Conservation (phyloP, 2,888 invertebrate species). For the Ormyrus labotus region DNA sequence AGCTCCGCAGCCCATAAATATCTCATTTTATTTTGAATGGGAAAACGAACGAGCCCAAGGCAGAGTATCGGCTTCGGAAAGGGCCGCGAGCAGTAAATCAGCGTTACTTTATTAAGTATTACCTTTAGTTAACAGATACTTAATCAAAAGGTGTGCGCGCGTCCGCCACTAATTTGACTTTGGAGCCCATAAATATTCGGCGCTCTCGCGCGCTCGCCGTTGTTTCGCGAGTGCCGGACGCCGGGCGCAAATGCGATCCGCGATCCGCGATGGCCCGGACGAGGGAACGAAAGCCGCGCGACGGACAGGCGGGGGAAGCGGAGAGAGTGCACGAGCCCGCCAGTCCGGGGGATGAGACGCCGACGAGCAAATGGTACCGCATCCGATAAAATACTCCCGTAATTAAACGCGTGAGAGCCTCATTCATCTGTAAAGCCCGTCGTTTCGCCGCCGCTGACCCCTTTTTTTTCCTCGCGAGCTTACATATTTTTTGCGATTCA, state of each 20-base stretch:
- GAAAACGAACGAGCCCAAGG: slow-evolving; percentile 73
- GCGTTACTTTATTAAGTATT: slow-evolving; percentile 76
- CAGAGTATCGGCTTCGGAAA: slow-evolving; percentile 60
- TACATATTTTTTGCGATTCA: slow-evolving; percentile 33
- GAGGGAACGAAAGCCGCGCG: slow-evolving; percentile 38
- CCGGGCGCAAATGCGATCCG: slow-evolving; percentile 50
- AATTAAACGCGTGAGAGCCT: slow-evolving; percentile 72
- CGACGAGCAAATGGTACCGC: slow-evolving; percentile 67
- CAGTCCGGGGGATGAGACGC: no score
- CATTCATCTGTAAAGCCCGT: slow-evolving; percentile 67
- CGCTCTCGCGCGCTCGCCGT: slow-evolving; percentile 23
- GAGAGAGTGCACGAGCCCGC: slow-evolving; percentile 60
- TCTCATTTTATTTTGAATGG: slow-evolving; percentile 75
- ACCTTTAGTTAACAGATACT: slow-evolving; percentile 76
- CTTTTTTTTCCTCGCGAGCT: slow-evolving; percentile 23
- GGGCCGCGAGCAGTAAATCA: slow-evolving; percentile 70
- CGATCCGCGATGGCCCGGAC: slow-evolving; percentile 57
- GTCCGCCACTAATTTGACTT: slow-evolving; percentile 76
- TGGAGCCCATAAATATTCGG: slow-evolving; percentile 76
- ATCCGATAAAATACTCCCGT: slow-evolving; percentile 74
- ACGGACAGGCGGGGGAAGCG: slow-evolving; percentile 57
- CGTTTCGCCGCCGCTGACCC: slow-evolving; percentile 41
- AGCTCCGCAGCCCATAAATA: slow-evolving; percentile 68
- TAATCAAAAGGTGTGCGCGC: slow-evolving; percentile 75
- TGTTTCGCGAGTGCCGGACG: slow-evolving; percentile 28